phyloP scores from a whole-genome alignment of 2,797 vertebrate genomes.

The Pangasius djambal region DNA sequence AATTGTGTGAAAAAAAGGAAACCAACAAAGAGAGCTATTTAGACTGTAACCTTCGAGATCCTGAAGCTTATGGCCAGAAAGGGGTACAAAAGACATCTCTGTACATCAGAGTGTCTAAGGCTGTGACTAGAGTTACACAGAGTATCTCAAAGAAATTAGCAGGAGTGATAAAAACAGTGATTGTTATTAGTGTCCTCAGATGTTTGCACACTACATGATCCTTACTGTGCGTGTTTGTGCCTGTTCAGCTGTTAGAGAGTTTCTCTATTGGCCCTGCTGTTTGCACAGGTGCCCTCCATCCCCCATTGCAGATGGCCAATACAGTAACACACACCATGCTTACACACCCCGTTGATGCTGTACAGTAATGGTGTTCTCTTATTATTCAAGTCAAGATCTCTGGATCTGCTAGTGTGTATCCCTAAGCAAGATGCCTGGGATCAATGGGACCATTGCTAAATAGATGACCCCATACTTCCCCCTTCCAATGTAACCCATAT shows the following conservation, averaged over 20 bases:
- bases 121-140: not conserved
- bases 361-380: not conserved
- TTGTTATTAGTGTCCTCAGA: not conserved
- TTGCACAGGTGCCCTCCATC: slow-evolving; percentile 50
- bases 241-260: slow-evolving; percentile 43
- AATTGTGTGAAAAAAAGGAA: not conserved
- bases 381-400: not conserved
- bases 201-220: not conserved
- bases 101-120: not conserved
- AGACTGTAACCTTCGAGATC: not conserved
- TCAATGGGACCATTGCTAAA: not conserved
- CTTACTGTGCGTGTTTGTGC: not conserved
- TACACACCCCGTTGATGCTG: not conserved
- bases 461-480: not conserved
- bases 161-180: not conserved
- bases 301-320: slow-evolving; percentile 11
- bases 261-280: slow-evolving; percentile 28
- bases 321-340: not conserved
- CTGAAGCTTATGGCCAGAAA: not conserved
- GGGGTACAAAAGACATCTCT: not conserved
- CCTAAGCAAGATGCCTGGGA: not conserved
- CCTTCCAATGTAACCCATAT: not conserved
- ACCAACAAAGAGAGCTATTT: not conserved
- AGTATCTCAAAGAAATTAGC: not conserved
- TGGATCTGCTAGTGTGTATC: not conserved